These are phyloP conservation scores for Morone saxatilis DNA, from an alignment of 2,113 vertebrate genomes.

Conservation along the genomic window DNA sequence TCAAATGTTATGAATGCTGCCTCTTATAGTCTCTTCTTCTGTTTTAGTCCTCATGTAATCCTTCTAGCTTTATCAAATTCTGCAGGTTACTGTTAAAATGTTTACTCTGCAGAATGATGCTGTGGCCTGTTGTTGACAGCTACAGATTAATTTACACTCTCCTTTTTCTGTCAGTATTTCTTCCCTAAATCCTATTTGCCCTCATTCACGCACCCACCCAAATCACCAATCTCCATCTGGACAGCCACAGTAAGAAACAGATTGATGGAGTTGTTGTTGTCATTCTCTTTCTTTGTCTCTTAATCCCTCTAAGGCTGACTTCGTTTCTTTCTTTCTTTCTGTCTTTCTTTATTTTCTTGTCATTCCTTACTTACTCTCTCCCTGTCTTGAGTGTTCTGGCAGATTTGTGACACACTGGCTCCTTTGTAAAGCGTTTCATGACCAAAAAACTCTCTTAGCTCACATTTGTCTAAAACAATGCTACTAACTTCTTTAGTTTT, in stretches of 20 bases:
- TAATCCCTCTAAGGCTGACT: conserved; percentile 1
- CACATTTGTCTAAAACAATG: not conserved
- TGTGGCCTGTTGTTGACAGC: conserved; percentile 5
- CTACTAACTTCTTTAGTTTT: not conserved
- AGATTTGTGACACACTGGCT: not conserved
- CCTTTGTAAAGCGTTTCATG: not conserved
- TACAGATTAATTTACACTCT: conserved; percentile 12
- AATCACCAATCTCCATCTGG: conserved; percentile 21
- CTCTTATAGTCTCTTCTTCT: not conserved
- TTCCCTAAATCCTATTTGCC: conserved; percentile 16
- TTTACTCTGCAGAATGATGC: conserved; percentile 27
- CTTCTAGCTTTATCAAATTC: conserved; percentile 1
- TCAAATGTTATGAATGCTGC: not conserved
- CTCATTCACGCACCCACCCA: conserved; percentile 1
- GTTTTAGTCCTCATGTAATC: conserved; percentile 24
- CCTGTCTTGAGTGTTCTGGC: not conserved
- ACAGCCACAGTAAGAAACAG: conserved; percentile 10
- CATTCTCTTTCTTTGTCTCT: conserved; percentile 20
- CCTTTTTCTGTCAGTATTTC: not conserved
- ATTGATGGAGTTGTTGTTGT: conserved; percentile 6
- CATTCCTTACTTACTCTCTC: not conserved
- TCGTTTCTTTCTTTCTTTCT: not conserved
- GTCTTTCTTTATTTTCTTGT: not conserved
- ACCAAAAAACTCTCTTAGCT: not conserved
- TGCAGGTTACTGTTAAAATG: conserved; percentile 30